Base-by-base conservation (phyloP, 2,888 invertebrate species). In the Apoda limacodes region DNA sequence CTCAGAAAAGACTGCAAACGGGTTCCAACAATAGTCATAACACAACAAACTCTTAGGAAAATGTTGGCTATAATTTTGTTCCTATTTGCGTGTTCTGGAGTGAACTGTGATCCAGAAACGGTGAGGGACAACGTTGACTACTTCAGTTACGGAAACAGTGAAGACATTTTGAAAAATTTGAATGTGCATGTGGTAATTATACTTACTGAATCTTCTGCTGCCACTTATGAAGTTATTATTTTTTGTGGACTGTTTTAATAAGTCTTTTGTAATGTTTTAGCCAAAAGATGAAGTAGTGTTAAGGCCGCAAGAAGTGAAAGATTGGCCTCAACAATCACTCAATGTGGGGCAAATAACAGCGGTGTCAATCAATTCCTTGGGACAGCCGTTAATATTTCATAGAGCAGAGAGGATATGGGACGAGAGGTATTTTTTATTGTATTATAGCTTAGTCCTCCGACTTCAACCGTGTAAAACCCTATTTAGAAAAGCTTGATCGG, bases 301-400 rank as follows among this genome's bases (percentile, higher is more conserved):
- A 24, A 82, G 85, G 50, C 88, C 88, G 2, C 83, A 84, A 51
- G 85, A 85, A 45, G 85, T 88, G 2, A 83, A 84, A 51, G 82
- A 83, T 43, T 86, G 86, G 86, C 85, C 86, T 0, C 78, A 82
- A 40, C 80, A 82, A 40, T 76, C 82, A 0, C 49, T 86, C 23
- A 83, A 85, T 45, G 81, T 95, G 17, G 95, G 95, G 3, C 92
- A 95, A 75, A 88, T 95, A 36, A 87, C 90, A 15, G 92, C 92
- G 5, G 87, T 96, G n/a, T 87, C 92, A 6, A 88, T 93, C 20
- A 92, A 93, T 65, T 85, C 85, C 3, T 76, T 85, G 28, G 89
- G 90, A 11, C 88, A 91, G 50, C 88, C 94, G 2, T 88, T 93
- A 28, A 85, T 95, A 39, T 94, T 95, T 61, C 95, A 96, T 61